A percentile compares a stretch with the other conserved stretches of the same genome.
phyloP scores from a whole-genome alignment of 2,888 invertebrate species.

The Luffia ferchaultella region DNA sequence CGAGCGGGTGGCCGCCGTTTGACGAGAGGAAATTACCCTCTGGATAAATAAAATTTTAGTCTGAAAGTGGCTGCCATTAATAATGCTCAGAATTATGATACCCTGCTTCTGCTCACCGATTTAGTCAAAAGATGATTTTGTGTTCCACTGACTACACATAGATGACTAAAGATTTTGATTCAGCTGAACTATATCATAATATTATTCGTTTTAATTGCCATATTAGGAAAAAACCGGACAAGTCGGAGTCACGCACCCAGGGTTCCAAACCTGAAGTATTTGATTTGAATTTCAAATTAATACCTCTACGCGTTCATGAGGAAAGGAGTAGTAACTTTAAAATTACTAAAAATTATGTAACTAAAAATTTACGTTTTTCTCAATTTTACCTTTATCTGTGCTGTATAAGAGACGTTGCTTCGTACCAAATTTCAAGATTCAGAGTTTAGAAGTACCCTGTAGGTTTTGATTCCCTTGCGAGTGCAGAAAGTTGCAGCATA shows the following conservation, averaged over 20 bases:
- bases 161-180: not conserved
- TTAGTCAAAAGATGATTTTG: not conserved
- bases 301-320: too few relatives aligned
- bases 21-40: conserved; percentile 58
- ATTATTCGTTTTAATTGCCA: not conserved
- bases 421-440: too few relatives aligned
- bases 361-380: too few relatives aligned
- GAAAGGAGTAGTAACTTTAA: too few relatives aligned
- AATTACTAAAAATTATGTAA: too few relatives aligned
- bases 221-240: not conserved
- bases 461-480: too few relatives aligned
- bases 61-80: conserved; percentile 29
- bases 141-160: not conserved
- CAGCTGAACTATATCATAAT: not conserved
- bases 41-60: conserved; percentile 57
- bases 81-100: not conserved
- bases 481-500: too few relatives aligned
- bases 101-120: not conserved
- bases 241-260: not conserved
- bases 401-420: too few relatives aligned
- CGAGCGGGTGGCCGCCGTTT: conserved; percentile 53
- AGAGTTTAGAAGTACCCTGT: too few relatives aligned
- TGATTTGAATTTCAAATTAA: too few relatives aligned
- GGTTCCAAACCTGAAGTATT: not conserved
- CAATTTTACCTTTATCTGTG: too few relatives aligned